Percentiles rank a stretch among this genome's conserved stretches.
Conservation (phyloP, 2,888 invertebrate species). For the Ametastegia equiseti region DNA sequence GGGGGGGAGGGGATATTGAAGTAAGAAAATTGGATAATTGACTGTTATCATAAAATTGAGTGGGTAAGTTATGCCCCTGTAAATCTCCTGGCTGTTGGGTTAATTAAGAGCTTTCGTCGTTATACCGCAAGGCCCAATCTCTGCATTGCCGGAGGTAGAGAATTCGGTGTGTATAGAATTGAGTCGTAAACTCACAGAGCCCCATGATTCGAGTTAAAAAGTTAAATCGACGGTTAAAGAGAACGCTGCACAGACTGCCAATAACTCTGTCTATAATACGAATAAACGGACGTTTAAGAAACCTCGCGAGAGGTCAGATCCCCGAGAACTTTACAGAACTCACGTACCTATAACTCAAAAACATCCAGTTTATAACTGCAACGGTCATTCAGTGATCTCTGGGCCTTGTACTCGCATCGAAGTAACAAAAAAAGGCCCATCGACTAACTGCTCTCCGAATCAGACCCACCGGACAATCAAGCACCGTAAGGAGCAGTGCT, state of each 20-base stretch:
- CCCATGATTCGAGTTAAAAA: constrained; percentile 27
- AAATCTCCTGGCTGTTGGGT: constrained; percentile 22
- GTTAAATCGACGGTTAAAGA: not conserved
- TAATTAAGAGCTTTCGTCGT: constrained; percentile 38
- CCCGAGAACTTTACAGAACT: constrained; percentile 2
- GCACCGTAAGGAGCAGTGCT: constrained; percentile 58
- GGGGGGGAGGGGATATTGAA: not conserved
- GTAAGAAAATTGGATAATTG: constrained; percentile 40
- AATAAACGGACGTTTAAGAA: not conserved
- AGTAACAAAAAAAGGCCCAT: constrained; percentile 5
- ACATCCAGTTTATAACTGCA: constrained; percentile 13
- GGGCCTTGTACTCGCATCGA: not conserved
- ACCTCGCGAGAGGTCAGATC: constrained; percentile 13
- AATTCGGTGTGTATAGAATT: constrained; percentile 39
- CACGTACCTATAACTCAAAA: constrained; percentile 22
- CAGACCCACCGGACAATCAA: constrained; percentile 20
- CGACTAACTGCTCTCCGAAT: not conserved
- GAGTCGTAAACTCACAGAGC: constrained; percentile 33
- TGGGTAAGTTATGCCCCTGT: constrained; percentile 26
- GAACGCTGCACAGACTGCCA: not conserved
- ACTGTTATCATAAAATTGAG: constrained; percentile 35
- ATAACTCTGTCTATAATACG: not conserved
- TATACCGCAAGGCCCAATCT: too few relatives aligned
- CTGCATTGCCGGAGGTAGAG: not conserved
- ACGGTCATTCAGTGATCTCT: constrained; percentile 16